Evolutionary conservation across 2,888 invertebrate species (phyloP).

Genomic region (Druceiella hillmani): DNA sequence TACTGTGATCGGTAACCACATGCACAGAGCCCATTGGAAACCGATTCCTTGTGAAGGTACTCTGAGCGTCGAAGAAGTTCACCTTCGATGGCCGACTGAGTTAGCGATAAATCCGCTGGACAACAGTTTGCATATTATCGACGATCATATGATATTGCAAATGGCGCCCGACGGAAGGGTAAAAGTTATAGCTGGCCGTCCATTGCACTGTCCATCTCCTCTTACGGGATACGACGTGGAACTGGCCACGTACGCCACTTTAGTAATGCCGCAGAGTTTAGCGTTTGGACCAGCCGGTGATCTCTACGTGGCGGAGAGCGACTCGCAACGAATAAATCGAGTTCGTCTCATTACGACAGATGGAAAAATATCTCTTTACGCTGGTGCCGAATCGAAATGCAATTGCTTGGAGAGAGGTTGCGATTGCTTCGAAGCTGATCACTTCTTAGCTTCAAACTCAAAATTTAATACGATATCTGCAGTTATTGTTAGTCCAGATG

Average conservation of each 20-base stretch:
- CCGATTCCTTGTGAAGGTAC: conserved; percentile 91
- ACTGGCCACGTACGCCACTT: conserved; percentile 83
- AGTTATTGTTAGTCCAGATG: conserved; percentile 88
- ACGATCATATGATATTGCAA: conserved; percentile 92
- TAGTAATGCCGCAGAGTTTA: conserved; percentile 92
- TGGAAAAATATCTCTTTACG: conserved; percentile 88
- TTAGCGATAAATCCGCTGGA: conserved; percentile 91
- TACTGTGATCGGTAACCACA: conserved; percentile 87
- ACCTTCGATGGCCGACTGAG: conserved; percentile 94
- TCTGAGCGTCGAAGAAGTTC: conserved; percentile 86
- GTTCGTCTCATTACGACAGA: conserved; percentile 88
- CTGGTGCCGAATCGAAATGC: conserved; percentile 91
- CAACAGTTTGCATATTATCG: conserved; percentile 91
- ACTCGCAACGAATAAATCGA: conserved; percentile 90
- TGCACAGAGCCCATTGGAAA: conserved; percentile 92
- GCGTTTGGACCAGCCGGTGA: conserved; percentile 90
- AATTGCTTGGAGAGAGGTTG: conserved; percentile 89
- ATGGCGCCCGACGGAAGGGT: conserved; percentile 88
- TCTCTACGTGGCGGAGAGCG: conserved; percentile 92
- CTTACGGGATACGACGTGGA: conserved; percentile 76
- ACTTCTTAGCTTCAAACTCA: conserved; percentile 86
- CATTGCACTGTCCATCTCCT: conserved; percentile 86
- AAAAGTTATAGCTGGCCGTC: conserved; percentile 89
- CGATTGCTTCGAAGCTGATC: conserved; percentile 88
- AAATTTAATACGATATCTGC: conserved; percentile 93